Evolutionary conservation across 2,113 vertebrate genomes (phyloP), one percentile per base, ranked within the genome.

Genomic region (Salvelinus namaycush): DNA sequence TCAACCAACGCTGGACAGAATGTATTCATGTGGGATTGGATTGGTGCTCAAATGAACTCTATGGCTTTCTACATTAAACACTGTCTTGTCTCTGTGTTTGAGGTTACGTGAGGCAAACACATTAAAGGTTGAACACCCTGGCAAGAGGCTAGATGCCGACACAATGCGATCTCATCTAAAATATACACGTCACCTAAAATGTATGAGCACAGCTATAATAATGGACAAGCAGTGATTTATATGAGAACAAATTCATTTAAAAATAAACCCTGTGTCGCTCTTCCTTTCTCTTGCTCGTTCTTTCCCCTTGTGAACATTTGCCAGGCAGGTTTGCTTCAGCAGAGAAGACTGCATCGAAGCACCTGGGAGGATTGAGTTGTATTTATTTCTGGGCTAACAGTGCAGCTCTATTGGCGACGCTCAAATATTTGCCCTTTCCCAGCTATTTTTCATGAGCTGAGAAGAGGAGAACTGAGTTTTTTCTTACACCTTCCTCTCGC

Each of bases 341-440:
- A 16, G 22, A 18, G 67, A 39, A 68, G 66, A 57, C 59, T 24
- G 59, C 2, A 62, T 62, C 59, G 2, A 9, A 22, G 59, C n/a
- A 62, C 59, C 68, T 26, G 39, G 27, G 31, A 71, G 16, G 70
- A 6, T 29, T 64, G 44, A 49, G 76, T 24, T 34, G 48, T 72
- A 81, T 81, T 76, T 76, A 81, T 83, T 44, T 31, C 13, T 49
- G 54, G 24, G 64, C 57, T 67, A 72, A 81, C 68, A 68, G 34
- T 57, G 20, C 39, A 57, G 68, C 72, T 83, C 76, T 57, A 70
- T 57, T 39, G 13, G 71, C 34, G n/a, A 54, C 31, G 7, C 49
- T 68, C 79, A 79, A 83, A 82, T 86, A 82, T 83, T 83, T 86
- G 77, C 73, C 74, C 68, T 79, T 68, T 18, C 73, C 65, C 51